phyloP scores from a whole-genome alignment of 2,113 vertebrate genomes.

The Salvelinus alpinus region DNA sequence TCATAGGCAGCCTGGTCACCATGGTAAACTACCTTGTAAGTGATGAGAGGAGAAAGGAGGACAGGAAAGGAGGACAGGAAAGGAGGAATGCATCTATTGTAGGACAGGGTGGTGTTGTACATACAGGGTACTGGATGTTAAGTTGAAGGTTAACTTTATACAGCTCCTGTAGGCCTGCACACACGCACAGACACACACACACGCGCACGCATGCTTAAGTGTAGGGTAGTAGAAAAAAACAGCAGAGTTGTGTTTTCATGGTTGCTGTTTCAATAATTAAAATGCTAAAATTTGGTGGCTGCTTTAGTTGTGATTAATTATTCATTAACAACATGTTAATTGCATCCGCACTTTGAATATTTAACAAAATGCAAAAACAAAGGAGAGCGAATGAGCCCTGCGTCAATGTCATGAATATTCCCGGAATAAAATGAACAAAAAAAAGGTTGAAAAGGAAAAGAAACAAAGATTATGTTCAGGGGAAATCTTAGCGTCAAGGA shows the following conservation, averaged over 20 bases:
- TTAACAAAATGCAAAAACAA: conserved; percentile 71
- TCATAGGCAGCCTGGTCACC: no score
- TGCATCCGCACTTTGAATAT: conserved; percentile 85
- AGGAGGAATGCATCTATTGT: no score
- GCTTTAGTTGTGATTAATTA: conserved; percentile 91
- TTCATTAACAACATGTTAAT: conserved; percentile 95
- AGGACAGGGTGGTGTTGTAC: no score
- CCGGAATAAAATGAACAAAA: conserved; percentile 44
- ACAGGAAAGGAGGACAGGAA: no score
- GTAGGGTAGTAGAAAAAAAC: conserved; percentile 22
- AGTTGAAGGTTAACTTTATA: no score
- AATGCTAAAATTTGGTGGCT: conserved; percentile 83
- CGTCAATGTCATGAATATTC: conserved; percentile 66
- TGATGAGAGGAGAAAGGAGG: no score
- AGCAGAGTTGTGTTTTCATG: conserved; percentile 71
- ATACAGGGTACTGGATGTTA: no score
- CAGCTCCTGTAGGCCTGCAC: neutral
- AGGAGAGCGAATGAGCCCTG: conserved; percentile 61
- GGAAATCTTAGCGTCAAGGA: no score
- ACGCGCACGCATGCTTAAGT: neutral
- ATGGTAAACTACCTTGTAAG: neutral
- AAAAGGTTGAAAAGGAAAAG: conserved; percentile 17
- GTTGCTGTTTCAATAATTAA: conserved; percentile 92
- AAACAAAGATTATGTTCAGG: conserved; percentile 15
- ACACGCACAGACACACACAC: neutral